Conservation (phyloP, 2,113 vertebrate species). For the Physeter macrocephalus region DNA sequence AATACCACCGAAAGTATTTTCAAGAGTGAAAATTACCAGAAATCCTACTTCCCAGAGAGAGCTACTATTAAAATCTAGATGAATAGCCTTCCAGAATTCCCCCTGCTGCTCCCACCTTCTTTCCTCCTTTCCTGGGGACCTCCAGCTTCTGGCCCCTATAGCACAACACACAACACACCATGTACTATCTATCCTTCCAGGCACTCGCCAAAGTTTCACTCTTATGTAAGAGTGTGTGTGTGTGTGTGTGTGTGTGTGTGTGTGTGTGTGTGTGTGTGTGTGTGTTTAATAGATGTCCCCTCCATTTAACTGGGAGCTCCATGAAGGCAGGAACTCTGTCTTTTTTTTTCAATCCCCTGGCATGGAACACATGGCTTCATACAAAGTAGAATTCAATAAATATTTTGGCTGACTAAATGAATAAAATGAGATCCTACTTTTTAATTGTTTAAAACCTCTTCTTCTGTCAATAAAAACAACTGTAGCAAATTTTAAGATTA, state of each 20-base stretch:
- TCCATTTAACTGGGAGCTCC: background rate
- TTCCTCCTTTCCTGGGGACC: background rate
- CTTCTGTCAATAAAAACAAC: background rate
- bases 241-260: no score
- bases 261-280: background rate
- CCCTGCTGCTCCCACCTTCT: background rate
- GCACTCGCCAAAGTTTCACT: background rate
- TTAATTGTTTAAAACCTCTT: background rate
- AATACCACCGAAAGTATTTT: background rate
- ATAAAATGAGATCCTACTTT: background rate
- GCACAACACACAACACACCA: fast-evolving
- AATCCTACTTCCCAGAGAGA: background rate
- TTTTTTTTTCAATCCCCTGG: background rate
- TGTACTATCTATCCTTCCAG: no score
- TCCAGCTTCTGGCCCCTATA: no score
- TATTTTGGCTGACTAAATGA: background rate
- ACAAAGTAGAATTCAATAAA: background rate
- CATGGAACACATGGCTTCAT: background rate
- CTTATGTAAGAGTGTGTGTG: background rate
- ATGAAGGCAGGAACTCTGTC: background rate
- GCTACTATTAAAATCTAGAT: background rate
- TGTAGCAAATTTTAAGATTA: background rate
- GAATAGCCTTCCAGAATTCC: background rate
- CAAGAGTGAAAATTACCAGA: background rate
- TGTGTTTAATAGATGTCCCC: background rate